These are phyloP conservation scores for Hypotaenidia okinawae DNA, from an alignment of 2,797 vertebrate genomes.

Conservation along the genomic window DNA sequence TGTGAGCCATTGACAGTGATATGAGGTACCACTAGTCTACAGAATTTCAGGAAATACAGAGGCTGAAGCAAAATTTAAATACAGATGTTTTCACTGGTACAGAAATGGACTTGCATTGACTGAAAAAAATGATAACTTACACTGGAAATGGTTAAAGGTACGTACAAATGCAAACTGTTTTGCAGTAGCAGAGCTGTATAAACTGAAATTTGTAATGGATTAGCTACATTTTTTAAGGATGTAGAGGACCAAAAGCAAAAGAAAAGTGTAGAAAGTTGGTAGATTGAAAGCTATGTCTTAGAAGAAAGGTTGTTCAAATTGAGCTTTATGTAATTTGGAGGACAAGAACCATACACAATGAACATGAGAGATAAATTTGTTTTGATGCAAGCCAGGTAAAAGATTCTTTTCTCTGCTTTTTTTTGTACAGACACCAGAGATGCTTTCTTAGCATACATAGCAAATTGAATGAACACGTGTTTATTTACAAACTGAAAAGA, in stretches of 20 bases:
- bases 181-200: not conserved
- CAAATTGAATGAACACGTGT: not conserved
- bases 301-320: not conserved
- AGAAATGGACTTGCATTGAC: not conserved
- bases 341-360: not conserved
- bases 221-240: not conserved
- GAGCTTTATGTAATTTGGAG: not conserved
- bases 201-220: not conserved
- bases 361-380: not conserved
- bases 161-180: fast-evolving
- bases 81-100: not conserved
- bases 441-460: not conserved
- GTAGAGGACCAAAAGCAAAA: not conserved
- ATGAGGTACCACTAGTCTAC: not conserved
- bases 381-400: not conserved
- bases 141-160: not conserved
- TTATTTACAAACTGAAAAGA: not conserved
- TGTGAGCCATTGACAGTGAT: not conserved
- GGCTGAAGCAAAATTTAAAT: not conserved
- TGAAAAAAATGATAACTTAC: not conserved
- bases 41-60: not conserved
- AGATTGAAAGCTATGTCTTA: not conserved
- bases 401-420: not conserved
- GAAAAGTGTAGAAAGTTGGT: not conserved
- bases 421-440: not conserved